These are phyloP conservation scores for Rhorus exstirpatorius DNA, from an alignment of 2,888 invertebrate genomes.

Conservation along the genomic window DNA sequence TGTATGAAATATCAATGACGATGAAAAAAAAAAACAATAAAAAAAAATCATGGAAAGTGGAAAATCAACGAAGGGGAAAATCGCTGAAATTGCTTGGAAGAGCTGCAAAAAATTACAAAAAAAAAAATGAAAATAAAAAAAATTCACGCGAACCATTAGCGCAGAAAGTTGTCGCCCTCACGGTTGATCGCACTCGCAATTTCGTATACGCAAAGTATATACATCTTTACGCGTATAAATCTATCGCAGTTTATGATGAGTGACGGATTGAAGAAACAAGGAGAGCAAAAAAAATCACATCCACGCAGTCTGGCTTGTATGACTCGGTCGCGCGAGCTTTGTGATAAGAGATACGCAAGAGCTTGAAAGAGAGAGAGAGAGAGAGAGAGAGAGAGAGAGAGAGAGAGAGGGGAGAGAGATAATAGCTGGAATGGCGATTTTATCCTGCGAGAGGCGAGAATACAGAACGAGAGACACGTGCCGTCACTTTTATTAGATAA, in stretches of 20 bases:
- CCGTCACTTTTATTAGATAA: slow-evolving; percentile 27
- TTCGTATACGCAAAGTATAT: slow-evolving; percentile 1
- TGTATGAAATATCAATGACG: neutral
- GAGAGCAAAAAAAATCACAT: slow-evolving; percentile 40
- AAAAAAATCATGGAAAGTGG: neutral
- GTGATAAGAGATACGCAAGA: slow-evolving; percentile 42
- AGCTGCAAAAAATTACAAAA: neutral
- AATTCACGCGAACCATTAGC: slow-evolving; percentile 23
- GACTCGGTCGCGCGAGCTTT: slow-evolving; percentile 36
- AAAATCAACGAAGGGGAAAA: slow-evolving; percentile 56
- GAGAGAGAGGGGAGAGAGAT: slow-evolving; percentile 11
- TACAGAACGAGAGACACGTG: slow-evolving; percentile 11
- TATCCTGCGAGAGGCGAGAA: neutral
- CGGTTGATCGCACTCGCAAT: slow-evolving; percentile 61
- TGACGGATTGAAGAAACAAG: neutral
- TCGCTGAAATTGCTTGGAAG: slow-evolving; percentile 31
- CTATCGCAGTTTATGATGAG: slow-evolving; percentile 9
- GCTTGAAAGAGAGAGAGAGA: neutral
- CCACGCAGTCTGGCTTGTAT: slow-evolving; percentile 42
- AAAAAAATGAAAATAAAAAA: slow-evolving; percentile 23
- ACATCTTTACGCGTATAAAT: slow-evolving; percentile 3
- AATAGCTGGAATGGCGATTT: slow-evolving; percentile 17
- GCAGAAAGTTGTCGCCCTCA: slow-evolving; percentile 55
- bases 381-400: slow-evolving; percentile 1
- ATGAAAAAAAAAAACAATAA: no score